phyloP scores from a whole-genome alignment of 2,113 vertebrate species.

The Origma solitaria region DNA sequence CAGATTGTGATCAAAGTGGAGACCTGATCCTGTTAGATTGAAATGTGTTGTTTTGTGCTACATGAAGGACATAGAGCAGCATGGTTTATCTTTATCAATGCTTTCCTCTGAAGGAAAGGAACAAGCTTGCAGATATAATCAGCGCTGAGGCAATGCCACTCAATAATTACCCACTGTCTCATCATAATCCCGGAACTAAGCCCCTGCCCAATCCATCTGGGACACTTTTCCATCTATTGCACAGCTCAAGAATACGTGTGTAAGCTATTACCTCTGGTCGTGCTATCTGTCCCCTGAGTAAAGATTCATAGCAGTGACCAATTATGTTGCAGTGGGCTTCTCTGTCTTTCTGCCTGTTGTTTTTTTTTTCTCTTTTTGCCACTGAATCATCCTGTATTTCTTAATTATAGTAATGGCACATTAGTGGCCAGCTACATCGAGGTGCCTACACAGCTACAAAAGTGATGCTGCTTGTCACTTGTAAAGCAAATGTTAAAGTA shows the following conservation, averaged over 20 bases:
- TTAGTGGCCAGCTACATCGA: neutral
- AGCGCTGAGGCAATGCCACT: constrained; percentile 86
- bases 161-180: constrained; percentile 88
- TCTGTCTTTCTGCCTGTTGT: neutral
- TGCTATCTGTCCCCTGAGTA: constrained; percentile 72
- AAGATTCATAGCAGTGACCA: constrained; percentile 72
- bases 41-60: constrained; percentile 77
- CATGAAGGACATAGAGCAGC: constrained; percentile 74
- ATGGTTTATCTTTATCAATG: constrained; percentile 80
- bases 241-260: constrained; percentile 74
- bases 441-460: neutral
- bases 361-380: neutral
- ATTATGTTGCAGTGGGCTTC: constrained; percentile 65
- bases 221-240: constrained; percentile 82
- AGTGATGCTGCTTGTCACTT: neutral
- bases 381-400: constrained; percentile 16
- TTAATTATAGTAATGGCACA: constrained; percentile 47
- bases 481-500: neutral
- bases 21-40: constrained; percentile 83
- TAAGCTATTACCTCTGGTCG: constrained; percentile 77
- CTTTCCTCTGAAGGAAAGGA: constrained; percentile 80
- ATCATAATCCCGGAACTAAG: constrained; percentile 98
- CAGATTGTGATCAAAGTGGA: constrained; percentile 83
- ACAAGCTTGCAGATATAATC: constrained; percentile 85
- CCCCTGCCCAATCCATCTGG: constrained; percentile 94